Evolutionary conservation across 2,888 invertebrate species (phyloP).

Genomic region (Chesias legatella): DNA sequence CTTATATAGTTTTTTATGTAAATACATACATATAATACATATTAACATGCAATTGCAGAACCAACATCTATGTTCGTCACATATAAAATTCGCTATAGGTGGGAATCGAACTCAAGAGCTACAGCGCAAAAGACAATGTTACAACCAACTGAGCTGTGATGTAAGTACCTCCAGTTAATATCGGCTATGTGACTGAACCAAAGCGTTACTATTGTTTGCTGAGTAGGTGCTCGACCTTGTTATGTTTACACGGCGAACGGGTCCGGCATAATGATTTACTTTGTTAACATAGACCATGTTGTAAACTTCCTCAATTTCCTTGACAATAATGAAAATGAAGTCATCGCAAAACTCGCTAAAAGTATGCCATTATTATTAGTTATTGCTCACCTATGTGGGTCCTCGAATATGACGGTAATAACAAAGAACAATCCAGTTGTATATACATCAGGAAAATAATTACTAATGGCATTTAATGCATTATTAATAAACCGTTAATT

Average conservation of each 20-base stretch:
- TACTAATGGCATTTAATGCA: neutral
- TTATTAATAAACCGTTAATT: conserved; percentile 8
- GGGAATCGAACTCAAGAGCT: no score
- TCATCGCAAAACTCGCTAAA: no score
- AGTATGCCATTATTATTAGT: no score
- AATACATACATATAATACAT: no score
- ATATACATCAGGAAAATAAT: conserved; percentile 1
- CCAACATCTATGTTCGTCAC: no score
- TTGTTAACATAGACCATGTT: conserved; percentile 37
- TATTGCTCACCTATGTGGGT: no score
- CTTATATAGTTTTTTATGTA: no score
- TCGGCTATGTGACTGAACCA: conserved; percentile 21
- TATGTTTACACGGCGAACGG: conserved; percentile 37
- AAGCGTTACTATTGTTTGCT: conserved; percentile 34
- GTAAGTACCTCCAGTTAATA: conserved; percentile 9
- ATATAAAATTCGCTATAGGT: no score
- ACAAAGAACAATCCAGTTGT: neutral
- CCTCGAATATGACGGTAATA: conserved; percentile 5
- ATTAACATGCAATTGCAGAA: no score
- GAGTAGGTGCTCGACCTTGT: conserved; percentile 39
- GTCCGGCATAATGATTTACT: conserved; percentile 46
- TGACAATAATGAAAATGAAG: neutral
- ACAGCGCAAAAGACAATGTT: no score
- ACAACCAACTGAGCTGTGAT: no score
- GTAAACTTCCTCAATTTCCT: conserved; percentile 31